Conservation (phyloP, 2,888 invertebrate species). For the Phortica magna region DNA sequence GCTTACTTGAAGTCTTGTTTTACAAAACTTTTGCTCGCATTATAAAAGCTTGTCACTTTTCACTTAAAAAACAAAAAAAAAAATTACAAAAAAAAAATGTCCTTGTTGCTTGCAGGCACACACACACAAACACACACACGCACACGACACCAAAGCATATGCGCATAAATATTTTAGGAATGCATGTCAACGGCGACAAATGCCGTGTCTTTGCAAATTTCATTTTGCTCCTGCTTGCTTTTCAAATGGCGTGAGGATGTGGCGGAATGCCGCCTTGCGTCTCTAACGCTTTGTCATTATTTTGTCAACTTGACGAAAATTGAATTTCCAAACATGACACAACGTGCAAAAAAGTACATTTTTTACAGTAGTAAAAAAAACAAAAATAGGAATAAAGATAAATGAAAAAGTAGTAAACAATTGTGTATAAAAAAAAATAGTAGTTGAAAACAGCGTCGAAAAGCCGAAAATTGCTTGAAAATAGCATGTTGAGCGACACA, state of each 20-base stretch:
- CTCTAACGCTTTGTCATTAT: conserved; percentile 39
- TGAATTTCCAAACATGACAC: conserved; percentile 57
- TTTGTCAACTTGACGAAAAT: conserved; percentile 57
- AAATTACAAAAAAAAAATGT: no score
- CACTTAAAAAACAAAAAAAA: no score
- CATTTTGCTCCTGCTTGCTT: neutral
- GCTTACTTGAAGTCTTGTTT: neutral
- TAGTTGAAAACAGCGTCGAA: conserved; percentile 47
- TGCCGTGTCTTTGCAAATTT: conserved; percentile 18
- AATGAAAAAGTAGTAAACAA: conserved; percentile 25
- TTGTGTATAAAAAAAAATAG: neutral
- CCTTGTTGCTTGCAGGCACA: no score
- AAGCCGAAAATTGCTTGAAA: conserved; percentile 57
- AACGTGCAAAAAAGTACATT: conserved; percentile 11
- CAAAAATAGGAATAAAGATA: neutral
- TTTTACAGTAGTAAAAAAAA: neutral
- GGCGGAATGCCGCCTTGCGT: neutral
- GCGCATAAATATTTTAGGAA: conserved; percentile 18
- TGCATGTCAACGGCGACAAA: conserved; percentile 31
- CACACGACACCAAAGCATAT: neutral
- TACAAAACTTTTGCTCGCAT: no score
- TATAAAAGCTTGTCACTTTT: no score
- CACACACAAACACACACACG: no score
- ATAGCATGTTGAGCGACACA: conserved; percentile 29
- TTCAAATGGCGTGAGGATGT: neutral